Evolutionary conservation across 2,113 vertebrate genomes (phyloP).

Genomic region (Zosterops pallidus): DNA sequence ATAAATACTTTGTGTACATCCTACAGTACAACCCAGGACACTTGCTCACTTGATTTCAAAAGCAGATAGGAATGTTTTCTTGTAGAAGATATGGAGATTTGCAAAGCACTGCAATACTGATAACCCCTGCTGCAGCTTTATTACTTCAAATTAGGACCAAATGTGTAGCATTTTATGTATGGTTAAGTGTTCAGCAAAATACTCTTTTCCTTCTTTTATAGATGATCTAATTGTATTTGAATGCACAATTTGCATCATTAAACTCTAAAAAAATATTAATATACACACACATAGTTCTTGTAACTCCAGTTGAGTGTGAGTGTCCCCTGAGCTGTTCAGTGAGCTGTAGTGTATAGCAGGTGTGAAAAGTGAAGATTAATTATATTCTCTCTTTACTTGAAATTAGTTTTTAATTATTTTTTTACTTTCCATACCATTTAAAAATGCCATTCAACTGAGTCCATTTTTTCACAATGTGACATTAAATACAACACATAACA

Average conservation of each 20-base stretch:
- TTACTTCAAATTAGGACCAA: not conserved
- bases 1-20: no score
- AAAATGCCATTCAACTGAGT: not conserved
- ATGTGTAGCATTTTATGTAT: not conserved
- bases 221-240: not conserved
- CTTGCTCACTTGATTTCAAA: not conserved
- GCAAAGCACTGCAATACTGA: not conserved
- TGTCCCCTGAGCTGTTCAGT: not conserved
- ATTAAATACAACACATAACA: not conserved
- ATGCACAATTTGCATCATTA: not conserved
- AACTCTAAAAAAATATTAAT: not conserved
- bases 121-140: not conserved
- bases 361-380: not conserved
- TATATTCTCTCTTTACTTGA: not conserved
- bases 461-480: not conserved
- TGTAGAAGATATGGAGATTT: not conserved
- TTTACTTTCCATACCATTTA: not conserved
- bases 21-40: no score
- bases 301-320: accelerated
- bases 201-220: not conserved
- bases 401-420: not conserved
- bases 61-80: not conserved
- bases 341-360: not conserved
- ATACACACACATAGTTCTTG: accelerated
- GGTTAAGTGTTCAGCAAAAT: not conserved